A percentile compares a stretch with the other conserved stretches of the same genome.
Evolutionary conservation across 2,797 vertebrate genomes (phyloP).

Genomic region (Characodon lateralis): DNA sequence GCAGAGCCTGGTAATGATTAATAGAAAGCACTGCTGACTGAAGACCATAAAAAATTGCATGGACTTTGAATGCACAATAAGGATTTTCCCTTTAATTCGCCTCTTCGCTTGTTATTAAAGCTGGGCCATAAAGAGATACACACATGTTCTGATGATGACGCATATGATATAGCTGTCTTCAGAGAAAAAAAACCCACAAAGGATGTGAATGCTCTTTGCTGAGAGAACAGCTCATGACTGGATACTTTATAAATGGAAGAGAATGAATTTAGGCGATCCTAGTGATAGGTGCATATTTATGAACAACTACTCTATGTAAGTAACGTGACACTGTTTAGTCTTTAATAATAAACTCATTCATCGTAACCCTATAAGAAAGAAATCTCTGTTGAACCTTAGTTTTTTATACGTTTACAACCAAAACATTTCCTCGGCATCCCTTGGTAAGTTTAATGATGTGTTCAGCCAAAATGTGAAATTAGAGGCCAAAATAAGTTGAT

Average conservation of each 20-base stretch:
- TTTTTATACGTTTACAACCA: background rate
- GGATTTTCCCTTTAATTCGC: slow-evolving; percentile 8
- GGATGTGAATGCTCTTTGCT: background rate
- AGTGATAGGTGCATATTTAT: background rate
- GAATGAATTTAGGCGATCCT: background rate
- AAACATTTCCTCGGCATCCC: background rate
- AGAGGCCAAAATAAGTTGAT: background rate
- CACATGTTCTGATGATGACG: background rate
- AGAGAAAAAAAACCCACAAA: background rate
- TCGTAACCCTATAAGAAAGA: background rate
- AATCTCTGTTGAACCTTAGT: background rate
- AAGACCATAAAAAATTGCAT: slow-evolving; percentile 17
- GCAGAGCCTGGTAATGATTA: slow-evolving; percentile 71
- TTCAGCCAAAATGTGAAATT: slow-evolving; percentile 1
- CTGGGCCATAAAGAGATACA: background rate
- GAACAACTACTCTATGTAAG: background rate
- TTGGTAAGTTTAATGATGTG: background rate
- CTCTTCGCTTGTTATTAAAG: slow-evolving; percentile 1
- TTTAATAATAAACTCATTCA: background rate
- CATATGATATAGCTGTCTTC: background rate
- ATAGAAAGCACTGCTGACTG: slow-evolving; percentile 45
- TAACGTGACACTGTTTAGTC: background rate
- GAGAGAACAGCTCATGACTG: background rate
- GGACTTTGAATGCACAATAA: slow-evolving; percentile 57
- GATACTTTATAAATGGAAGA: background rate